Evolutionary conservation across 2,113 vertebrate genomes (phyloP).

Genomic region (Carollia perspicillata): DNA sequence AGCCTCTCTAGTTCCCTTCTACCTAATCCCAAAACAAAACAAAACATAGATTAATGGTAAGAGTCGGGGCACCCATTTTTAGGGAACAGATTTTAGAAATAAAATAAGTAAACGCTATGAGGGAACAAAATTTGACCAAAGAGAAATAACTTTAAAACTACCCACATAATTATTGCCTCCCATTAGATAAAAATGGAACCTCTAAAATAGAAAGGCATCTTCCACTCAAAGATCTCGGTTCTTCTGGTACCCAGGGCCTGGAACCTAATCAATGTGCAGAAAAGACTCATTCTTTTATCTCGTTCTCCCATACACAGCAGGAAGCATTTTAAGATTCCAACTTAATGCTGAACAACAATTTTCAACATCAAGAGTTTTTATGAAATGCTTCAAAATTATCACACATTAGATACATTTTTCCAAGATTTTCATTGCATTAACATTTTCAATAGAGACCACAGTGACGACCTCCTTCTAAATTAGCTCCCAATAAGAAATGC

Average conservation of each 20-base stretch:
- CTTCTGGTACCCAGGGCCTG: background rate
- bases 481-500: background rate
- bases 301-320: background rate
- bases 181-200: background rate
- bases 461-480: background rate
- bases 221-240: background rate
- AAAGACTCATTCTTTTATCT: background rate
- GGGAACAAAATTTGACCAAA: background rate
- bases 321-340: background rate
- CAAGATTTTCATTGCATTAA: background rate
- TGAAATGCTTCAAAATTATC: constrained; percentile 50
- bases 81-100: background rate
- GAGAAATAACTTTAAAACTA: constrained; percentile 22
- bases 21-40: background rate
- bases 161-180: background rate
- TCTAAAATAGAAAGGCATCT: background rate
- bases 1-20: background rate
- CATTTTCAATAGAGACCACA: background rate
- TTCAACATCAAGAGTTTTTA: constrained; percentile 6
- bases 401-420: background rate
- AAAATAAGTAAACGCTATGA: background rate
- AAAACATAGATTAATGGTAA: background rate
- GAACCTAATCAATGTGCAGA: background rate
- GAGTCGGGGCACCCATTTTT: background rate
- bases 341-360: background rate